A percentile compares a stretch with the other conserved stretches of the same genome.
phyloP scores from a whole-genome alignment of 2,113 vertebrate species.

The Halichoeres trimaculatus region DNA sequence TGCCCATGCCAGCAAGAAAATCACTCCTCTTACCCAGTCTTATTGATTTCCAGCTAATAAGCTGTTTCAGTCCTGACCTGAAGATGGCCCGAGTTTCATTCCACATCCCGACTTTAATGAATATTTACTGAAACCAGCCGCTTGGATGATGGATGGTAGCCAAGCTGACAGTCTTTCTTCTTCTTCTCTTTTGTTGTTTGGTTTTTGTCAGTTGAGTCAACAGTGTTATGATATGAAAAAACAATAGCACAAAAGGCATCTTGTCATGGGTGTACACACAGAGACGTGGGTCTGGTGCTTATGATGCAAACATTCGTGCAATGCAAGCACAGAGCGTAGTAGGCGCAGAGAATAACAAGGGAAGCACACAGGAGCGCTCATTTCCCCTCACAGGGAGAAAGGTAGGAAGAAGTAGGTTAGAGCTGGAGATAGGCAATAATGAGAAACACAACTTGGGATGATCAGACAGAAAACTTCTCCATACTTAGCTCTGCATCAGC shows the following conservation, averaged over 20 bases:
- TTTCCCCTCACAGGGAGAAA: conserved; percentile 23
- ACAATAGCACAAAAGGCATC: conserved; percentile 53
- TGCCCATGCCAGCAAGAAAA: neutral
- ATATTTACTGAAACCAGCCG: conserved; percentile 41
- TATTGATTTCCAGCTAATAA: conserved; percentile 41
- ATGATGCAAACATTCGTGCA: conserved; percentile 64
- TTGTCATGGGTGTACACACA: conserved; percentile 59
- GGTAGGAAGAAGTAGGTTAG: conserved; percentile 19
- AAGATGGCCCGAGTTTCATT: neutral
- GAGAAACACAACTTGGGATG: conserved; percentile 32
- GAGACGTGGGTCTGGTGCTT: conserved; percentile 48
- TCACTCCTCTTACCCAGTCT: neutral
- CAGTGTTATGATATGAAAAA: conserved; percentile 50
- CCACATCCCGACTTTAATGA: conserved; percentile 11
- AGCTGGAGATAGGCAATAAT: conserved; percentile 36
- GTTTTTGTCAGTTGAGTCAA: conserved; percentile 50
- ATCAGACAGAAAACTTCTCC: conserved; percentile 25
- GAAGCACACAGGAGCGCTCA: conserved; percentile 30
- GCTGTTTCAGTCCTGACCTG: conserved; percentile 16
- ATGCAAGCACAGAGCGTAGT: conserved; percentile 21
- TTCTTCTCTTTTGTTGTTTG: conserved; percentile 4
- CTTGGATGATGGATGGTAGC: conserved; percentile 32
- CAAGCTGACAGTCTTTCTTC: conserved; percentile 34
- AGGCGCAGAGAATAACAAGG: conserved; percentile 49
- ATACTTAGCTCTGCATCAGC: neutral